Conservation (phyloP, 2,888 invertebrate species). For the Orthonychiurus folsomi region DNA sequence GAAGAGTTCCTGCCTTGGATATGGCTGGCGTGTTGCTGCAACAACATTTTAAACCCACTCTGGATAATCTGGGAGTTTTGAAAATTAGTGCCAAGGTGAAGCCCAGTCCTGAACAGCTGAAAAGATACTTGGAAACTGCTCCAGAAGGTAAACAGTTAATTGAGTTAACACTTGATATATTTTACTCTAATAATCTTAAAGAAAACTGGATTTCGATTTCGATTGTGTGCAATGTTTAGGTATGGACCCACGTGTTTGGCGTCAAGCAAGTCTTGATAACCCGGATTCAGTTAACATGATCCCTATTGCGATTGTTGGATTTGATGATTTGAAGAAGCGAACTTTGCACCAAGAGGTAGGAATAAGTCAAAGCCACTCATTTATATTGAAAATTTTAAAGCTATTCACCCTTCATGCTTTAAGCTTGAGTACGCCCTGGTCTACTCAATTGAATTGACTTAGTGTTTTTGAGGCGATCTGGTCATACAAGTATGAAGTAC, state of each 20-base stretch:
- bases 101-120: conserved; percentile 67
- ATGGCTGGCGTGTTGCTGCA: conserved; percentile 59
- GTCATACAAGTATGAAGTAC: conserved; percentile 29
- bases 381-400: no score
- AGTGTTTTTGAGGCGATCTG: no score
- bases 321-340: conserved; percentile 59
- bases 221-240: conserved; percentile 49
- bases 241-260: conserved; percentile 89
- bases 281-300: conserved; percentile 82
- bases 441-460: no score
- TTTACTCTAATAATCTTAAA: conserved; percentile 22
- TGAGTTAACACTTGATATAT: conserved; percentile 8
- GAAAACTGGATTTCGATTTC: background rate
- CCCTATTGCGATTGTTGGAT: conserved; percentile 90
- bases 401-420: no score
- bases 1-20: conserved; percentile 64
- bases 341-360: conserved; percentile 58
- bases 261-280: conserved; percentile 90
- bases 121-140: conserved; percentile 82
- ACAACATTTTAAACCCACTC: conserved; percentile 59
- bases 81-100: conserved; percentile 63
- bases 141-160: conserved; percentile 63
- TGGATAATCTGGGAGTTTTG: conserved; percentile 62
- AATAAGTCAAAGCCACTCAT: no score
- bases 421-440: no score